These are phyloP conservation scores for Gymnobelideus leadbeateri DNA, from an alignment of 2,113 vertebrate species.

Conservation along the genomic window DNA sequence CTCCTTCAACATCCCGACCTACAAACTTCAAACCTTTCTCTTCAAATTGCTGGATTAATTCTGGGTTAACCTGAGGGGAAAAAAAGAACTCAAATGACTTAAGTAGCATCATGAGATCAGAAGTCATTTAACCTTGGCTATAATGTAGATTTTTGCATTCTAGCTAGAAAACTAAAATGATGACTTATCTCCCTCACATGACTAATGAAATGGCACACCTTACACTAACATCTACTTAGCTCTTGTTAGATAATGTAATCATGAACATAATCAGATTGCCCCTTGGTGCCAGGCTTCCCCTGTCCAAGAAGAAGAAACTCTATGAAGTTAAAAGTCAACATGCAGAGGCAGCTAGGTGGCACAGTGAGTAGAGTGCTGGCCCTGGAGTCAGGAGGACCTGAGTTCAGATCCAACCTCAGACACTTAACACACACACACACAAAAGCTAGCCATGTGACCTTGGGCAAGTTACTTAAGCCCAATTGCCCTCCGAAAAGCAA, in stretches of 20 bases:
- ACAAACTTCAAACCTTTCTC: slow-evolving; percentile 87
- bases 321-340: neutral
- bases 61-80: slow-evolving; percentile 85
- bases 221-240: neutral
- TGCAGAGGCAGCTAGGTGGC: no score
- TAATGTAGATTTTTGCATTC: neutral
- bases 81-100: slow-evolving; percentile 56
- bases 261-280: neutral
- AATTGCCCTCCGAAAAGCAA: no score
- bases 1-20: slow-evolving; percentile 84
- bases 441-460: no score
- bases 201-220: neutral
- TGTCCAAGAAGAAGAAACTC: neutral
- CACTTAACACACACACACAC: no score
- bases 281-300: neutral
- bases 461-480: no score
- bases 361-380: no score
- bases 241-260: neutral
- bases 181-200: neutral
- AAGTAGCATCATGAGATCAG: neutral
- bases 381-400: no score
- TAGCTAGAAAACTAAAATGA: neutral
- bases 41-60: slow-evolving; percentile 84
- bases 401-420: no score
- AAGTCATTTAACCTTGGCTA: neutral